These are phyloP conservation scores for Serilophus lunatus DNA, from an alignment of 2,113 vertebrate species.

Conservation along the genomic window DNA sequence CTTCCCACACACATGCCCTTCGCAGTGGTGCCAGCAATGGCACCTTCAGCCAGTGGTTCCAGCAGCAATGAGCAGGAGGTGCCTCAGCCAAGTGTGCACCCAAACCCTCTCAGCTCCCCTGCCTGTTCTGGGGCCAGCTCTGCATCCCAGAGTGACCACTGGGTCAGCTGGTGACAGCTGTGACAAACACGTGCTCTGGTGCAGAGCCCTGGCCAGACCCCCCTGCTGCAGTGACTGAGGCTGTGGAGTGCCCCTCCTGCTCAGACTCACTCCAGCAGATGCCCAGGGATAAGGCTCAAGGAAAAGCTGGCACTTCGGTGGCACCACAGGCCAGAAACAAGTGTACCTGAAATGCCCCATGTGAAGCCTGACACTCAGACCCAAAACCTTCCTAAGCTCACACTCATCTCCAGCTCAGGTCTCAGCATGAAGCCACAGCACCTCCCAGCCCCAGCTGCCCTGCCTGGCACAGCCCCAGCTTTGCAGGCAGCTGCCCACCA, in stretches of 20 bases:
- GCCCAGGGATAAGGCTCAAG: background rate
- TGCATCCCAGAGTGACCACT: fast-evolving
- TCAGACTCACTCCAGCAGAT: background rate
- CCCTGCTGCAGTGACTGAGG: background rate
- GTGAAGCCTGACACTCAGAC: background rate
- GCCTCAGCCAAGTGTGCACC: background rate
- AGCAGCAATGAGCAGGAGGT: background rate
- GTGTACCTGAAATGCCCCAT: background rate
- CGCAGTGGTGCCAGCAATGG: fast-evolving
- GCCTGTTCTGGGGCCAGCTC: background rate
- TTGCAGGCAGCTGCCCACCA: background rate
- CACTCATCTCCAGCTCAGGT: background rate
- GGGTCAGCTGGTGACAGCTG: background rate
- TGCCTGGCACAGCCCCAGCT: background rate
- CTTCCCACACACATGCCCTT: fast-evolving
- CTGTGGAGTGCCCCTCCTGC: background rate
- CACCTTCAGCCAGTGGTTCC: background rate
- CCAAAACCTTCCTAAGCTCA: background rate
- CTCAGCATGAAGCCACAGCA: background rate
- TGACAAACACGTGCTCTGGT: fast-evolving
- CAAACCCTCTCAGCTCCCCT: background rate
- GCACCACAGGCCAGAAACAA: background rate
- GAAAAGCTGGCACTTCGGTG: background rate
- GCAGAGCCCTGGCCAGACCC: background rate
- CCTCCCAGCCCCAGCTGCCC: background rate